Evolutionary conservation across 64 coral and sea anemone species (phyloP), one percentile per base, ranked within the genome.

Genomic region (Hydrozoanthus tunicans): DNA sequence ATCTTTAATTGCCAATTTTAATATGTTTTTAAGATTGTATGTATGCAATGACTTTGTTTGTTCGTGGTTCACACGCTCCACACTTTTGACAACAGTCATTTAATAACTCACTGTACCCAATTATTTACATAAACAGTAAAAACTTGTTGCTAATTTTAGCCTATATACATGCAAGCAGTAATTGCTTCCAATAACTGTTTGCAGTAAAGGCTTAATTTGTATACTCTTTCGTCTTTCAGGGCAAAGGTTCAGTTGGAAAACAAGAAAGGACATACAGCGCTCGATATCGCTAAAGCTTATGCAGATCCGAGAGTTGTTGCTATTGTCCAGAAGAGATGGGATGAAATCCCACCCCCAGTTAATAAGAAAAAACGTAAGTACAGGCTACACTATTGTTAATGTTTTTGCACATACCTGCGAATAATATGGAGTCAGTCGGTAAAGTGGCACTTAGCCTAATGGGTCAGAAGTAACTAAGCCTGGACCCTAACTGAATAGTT

Each of bases 201-300:
- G 0, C 32, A 43, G 32, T 2, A 43, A 43, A 43, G 32, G 32
- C 32, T 7, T 0, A 52, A 6, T 89, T n/a, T 10, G 10, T 32
- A 56, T 23, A 3, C 14, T 43, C 51, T 20, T 84, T 81, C 64
- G 67, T 59, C 56, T 62, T 77, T 74, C 20, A 99, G 97, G 26
- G 97, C 97, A 0, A 99, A 99, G 77, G 93, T 99, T 64, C 97
- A 99, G 94, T 67, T 99, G n/a, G 89, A 95, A 74, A 99, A 99
- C 85, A 95, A 96, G 73, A 99, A 99, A 73, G 97, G 97, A 0
- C 92, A 96, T 54, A 99, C 97, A 5, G 97, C 97, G 12, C 64
- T 99, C 7, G 97, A 99, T 27, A 90, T 99, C 17, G 97, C 97
- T 27, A 99, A 96, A 68, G 97, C 97, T 1, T 99, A 99, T 54